Evolutionary conservation across 35 echinoderm and acorn worm species (phyloP).

Genomic region (Strongylocentrotus purpuratus): DNA sequence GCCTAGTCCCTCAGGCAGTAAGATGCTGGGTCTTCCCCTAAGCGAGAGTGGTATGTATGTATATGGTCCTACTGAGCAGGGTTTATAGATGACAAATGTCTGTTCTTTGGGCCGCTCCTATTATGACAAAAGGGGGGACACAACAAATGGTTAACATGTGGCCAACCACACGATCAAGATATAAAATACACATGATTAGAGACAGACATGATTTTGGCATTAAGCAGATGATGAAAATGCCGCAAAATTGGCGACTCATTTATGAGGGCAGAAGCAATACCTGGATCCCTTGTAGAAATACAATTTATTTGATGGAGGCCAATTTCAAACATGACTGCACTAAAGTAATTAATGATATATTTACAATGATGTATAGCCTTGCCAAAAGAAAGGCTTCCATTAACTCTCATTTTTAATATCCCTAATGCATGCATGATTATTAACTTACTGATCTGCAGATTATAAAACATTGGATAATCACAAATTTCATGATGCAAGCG

Average conservation of each 20-base stretch:
- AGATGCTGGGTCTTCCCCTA: background rate
- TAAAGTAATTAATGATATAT: background rate
- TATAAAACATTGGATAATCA: too few species aligned
- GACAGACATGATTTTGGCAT: background rate
- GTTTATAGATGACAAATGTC: background rate
- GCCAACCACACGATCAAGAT: background rate
- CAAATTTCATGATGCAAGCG: too few species aligned
- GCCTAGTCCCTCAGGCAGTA: background rate
- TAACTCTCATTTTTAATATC: background rate
- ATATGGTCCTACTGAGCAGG: background rate
- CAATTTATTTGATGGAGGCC: background rate
- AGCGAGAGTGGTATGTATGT: background rate
- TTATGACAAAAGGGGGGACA: background rate
- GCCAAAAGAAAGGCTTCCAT: background rate
- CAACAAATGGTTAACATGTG: background rate
- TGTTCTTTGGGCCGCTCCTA: background rate
- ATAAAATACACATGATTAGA: background rate
- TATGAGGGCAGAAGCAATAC: background rate
- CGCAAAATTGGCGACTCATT: background rate
- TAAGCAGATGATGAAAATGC: background rate
- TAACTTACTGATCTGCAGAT: too few species aligned
- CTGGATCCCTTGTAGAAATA: background rate
- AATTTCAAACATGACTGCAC: slow-evolving; percentile 2
- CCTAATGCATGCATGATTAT: too few species aligned
- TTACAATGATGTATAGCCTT: background rate